Conservation (phyloP, 1,140 invertebrate genomes). For the Amyelois transitella region DNA sequence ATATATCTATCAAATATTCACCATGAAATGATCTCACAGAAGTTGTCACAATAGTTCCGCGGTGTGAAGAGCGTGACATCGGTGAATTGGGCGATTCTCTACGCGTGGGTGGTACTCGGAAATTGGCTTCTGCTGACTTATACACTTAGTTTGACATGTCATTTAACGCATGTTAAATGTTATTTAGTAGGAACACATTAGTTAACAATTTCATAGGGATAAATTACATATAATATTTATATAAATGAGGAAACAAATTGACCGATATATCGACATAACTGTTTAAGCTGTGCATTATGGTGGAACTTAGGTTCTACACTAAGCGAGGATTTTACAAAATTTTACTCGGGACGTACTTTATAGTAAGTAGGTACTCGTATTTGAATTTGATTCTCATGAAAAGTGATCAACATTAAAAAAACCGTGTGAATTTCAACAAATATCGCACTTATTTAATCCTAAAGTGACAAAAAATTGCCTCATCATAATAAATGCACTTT, state of each 20-base stretch:
- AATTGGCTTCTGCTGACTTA: background rate
- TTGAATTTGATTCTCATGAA: background rate
- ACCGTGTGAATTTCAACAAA: background rate
- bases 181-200: background rate
- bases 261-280: no score
- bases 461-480: background rate
- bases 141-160: constrained; percentile 15
- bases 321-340: no score
- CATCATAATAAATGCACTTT: constrained; percentile 5
- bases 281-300: no score
- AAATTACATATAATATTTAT: no score
- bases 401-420: background rate
- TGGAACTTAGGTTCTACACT: no score
- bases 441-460: no score
- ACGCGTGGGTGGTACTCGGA: constrained; percentile 26
- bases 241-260: no score
- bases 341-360: background rate
- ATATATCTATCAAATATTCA: no score
- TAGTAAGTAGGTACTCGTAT: no score
- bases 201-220: no score
- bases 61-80: constrained; percentile 22
- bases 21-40: background rate
- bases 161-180: constrained; percentile 27
- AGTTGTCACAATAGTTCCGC: background rate
- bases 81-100: constrained; percentile 24